Base-by-base conservation (phyloP, 2,797 vertebrate species). In the Acanthopagrus latus region DNA sequence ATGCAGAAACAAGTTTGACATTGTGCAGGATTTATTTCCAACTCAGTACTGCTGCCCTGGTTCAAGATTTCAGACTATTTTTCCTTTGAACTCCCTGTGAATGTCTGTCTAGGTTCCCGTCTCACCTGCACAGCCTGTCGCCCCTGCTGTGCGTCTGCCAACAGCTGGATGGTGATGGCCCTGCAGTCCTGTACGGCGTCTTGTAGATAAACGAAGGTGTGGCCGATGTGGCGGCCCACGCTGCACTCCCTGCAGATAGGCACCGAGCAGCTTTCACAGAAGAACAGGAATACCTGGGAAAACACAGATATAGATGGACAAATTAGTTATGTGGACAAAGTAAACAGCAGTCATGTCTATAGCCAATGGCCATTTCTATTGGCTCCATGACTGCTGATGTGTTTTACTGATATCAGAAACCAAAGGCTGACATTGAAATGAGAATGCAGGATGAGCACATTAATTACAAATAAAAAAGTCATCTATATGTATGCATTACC, bases 221-320 rank as follows among this genome's bases (percentile, higher is more conserved):
- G 93, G 78, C 92, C 92, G 70, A 94, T 91, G 46, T 95, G 92
- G 11, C 93, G 87, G 54, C 97, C 97, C 88, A 97, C 91, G 5
- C 97, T 99, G 92, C 98, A 99, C 92, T 99, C 98, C 21, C 97
- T 96, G 88, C 98, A 99, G 94, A 99, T 98, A 65, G 98, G 98
- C 85, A 99, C 95, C 1, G 97, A 97, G 87, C 98, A 99, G 25
- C 96, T 97, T 91, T 99, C 97, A 65, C 98, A 99, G 94, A 98
- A 99, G 84, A 99, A 97, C 82, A 99, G 96, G 82, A 98, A 95
- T 80, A 99, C 97, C 98, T 99, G 80, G 2, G 9, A 21, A 59
- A 13, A 38, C 33, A 44, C 41, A 70, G 17, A 74, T 5, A 43
- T 0, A 51, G 12, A 47, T 2, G 3, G 21, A 55, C 21, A 14